These are phyloP conservation scores for Cetonia aurata DNA, from an alignment of 2,888 invertebrate species.

Conservation along the genomic window DNA sequence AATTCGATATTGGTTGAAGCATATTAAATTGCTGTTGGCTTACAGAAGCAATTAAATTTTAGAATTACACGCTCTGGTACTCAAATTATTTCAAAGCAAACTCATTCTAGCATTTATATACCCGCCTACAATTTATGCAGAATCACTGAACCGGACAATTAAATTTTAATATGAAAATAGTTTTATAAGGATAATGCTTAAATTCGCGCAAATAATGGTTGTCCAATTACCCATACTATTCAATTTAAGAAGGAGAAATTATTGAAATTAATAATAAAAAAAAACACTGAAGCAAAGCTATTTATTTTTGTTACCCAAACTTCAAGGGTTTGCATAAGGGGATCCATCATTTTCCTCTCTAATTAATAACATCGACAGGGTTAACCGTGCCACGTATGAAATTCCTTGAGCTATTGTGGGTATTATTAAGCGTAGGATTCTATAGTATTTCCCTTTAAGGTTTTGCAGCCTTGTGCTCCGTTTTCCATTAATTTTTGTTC, in stretches of 20 bases:
- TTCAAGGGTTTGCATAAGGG: background rate
- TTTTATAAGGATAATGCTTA: background rate
- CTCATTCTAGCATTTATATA: background rate
- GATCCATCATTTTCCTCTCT: background rate
- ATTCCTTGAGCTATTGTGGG: conserved; percentile 2
- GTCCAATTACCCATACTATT: background rate
- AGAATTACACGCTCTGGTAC: background rate
- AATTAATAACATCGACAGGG: conserved; percentile 27
- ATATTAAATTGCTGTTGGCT: conserved; percentile 1
- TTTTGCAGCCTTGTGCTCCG: conserved; percentile 3
- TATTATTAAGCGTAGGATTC: conserved; percentile 8
- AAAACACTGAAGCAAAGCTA: background rate
- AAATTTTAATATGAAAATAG: conserved; percentile 17
- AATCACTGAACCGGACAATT: background rate
- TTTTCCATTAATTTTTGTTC: conserved; percentile 30
- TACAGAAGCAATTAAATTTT: conserved; percentile 13
- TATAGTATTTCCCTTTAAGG: conserved; percentile 22
- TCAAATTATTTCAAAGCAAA: conserved; percentile 12
- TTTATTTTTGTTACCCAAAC: background rate
- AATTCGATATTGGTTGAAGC: too few species aligned
- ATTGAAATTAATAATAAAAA: too few species aligned
- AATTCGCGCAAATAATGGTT: too few species aligned
- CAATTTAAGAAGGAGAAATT: background rate
- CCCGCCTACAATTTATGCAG: background rate
- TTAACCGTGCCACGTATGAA: background rate